Conservation (phyloP, 2,888 invertebrate species). For the Macaria notata region DNA sequence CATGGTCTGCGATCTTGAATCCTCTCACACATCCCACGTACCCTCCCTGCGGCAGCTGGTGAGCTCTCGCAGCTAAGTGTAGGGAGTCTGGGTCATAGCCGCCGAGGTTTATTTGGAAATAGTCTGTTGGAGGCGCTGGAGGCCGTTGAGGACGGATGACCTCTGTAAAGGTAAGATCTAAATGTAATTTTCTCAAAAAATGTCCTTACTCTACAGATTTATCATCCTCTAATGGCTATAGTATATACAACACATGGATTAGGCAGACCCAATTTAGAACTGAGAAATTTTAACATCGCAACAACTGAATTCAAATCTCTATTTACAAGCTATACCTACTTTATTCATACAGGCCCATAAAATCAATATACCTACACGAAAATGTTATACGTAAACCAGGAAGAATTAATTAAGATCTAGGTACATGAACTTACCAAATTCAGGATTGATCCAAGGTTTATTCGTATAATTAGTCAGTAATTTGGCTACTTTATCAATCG, state of each 20-base stretch:
- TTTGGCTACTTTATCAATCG: conserved; percentile 85
- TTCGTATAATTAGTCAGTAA: conserved; percentile 90
- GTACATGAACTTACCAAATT: conserved; percentile 88
- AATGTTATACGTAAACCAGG: no score
- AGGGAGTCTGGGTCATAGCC: conserved; percentile 91
- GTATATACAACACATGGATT: no score
- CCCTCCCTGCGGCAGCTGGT: conserved; percentile 81
- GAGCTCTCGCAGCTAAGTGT: conserved; percentile 67
- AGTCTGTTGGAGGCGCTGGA: conserved; percentile 93
- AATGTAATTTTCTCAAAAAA: no score
- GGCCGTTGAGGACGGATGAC: conserved; percentile 93
- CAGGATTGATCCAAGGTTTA: conserved; percentile 93
- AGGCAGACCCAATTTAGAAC: no score
- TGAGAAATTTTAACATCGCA: no score
- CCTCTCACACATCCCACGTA: conserved; percentile 95
- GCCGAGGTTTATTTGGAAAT: conserved; percentile 94
- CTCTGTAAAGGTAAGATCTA: conserved; percentile 87
- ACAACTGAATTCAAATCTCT: no score
- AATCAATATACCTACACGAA: no score
- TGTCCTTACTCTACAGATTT: no score
- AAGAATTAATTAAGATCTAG: no score
- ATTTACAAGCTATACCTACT: no score
- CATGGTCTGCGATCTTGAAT: conserved; percentile 90
- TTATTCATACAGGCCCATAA: no score
- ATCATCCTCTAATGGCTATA: no score